Percentiles rank a stretch among this genome's conserved stretches.
Evolutionary conservation across 37 sponge, comb jelly and placozoan species (phyloP).

Genomic region (Tethya wilhelma): DNA sequence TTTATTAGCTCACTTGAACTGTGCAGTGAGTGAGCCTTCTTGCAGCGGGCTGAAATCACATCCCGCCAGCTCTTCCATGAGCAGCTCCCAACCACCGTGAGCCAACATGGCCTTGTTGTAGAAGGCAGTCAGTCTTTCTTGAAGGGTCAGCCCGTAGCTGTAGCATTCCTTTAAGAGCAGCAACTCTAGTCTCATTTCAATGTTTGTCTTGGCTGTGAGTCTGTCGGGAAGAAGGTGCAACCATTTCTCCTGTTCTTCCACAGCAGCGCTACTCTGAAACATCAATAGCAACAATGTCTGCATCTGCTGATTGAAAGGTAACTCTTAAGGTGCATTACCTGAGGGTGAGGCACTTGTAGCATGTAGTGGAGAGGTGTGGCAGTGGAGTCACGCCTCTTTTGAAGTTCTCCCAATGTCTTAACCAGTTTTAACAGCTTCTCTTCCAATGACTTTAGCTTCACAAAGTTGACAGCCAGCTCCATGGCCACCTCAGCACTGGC

Average conservation of each 20-base stretch:
- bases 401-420: constrained; percentile 9
- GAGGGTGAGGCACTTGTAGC: constrained; percentile 61
- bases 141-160: neutral
- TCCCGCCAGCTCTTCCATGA: constrained; percentile 46
- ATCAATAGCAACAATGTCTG: too few relatives aligned
- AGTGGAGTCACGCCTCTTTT: neutral
- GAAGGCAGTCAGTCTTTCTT: constrained; percentile 3
- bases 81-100: constrained; percentile 3
- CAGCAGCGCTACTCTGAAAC: too few relatives aligned
- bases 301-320: too few relatives aligned
- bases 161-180: constrained; percentile 5
- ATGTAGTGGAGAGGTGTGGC: constrained; percentile 60
- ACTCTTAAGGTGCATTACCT: neutral
- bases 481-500: constrained; percentile 27
- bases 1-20: neutral
- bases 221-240: constrained; percentile 65
- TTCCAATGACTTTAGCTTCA: constrained; percentile 15
- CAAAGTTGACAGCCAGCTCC: constrained; percentile 4
- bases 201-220: constrained; percentile 74
- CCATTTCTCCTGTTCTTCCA: constrained; percentile 18
- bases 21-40: neutral
- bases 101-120: neutral
- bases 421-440: constrained; percentile 32
- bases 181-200: constrained; percentile 61
- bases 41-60: constrained; percentile 44